A percentile compares a stretch with the other conserved stretches of the same genome.
Conservation (phyloP, 2,888 invertebrate genomes). For the Crematogaster levior region DNA sequence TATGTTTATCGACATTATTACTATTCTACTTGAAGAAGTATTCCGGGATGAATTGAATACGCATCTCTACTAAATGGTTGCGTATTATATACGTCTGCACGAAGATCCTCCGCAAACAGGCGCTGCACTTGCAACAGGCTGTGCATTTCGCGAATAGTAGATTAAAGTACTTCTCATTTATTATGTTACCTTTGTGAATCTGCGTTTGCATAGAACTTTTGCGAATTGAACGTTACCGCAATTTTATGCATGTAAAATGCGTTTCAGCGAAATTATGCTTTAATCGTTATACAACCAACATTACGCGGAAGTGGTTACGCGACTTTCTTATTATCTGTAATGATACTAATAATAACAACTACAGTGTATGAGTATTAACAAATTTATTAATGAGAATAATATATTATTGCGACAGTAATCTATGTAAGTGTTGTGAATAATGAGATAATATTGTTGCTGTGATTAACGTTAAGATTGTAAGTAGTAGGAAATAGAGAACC, state of each 20-base stretch:
- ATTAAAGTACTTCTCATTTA: constrained; percentile 53
- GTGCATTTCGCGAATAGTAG: constrained; percentile 34
- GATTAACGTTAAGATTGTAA: constrained; percentile 86
- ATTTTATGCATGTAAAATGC: constrained; percentile 50
- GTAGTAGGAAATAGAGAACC: constrained; percentile 84
- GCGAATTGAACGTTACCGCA: constrained; percentile 48
- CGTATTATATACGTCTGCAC: constrained; percentile 10
- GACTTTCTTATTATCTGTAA: constrained; percentile 78
- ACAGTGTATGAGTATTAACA: constrained; percentile 83
- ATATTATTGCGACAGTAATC: constrained; percentile 85
- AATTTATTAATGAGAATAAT: constrained; percentile 83
- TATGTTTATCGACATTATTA: not conserved
- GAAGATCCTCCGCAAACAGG: constrained; percentile 37
- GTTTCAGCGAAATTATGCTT: constrained; percentile 45
- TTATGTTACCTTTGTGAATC: constrained; percentile 40
- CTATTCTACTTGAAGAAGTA: not conserved
- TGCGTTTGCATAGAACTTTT: constrained; percentile 34
- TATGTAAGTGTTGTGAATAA: constrained; percentile 86
- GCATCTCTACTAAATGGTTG: not conserved
- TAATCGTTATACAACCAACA: constrained; percentile 50
- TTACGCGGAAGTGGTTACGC: constrained; percentile 73
- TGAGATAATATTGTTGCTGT: constrained; percentile 86
- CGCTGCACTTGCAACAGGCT: constrained; percentile 49
- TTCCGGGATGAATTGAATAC: constrained; percentile 8
- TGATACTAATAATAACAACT: constrained; percentile 80